Evolutionary conservation across 2,888 invertebrate species (phyloP).

Genomic region (Noctuana brunneofusca): DNA sequence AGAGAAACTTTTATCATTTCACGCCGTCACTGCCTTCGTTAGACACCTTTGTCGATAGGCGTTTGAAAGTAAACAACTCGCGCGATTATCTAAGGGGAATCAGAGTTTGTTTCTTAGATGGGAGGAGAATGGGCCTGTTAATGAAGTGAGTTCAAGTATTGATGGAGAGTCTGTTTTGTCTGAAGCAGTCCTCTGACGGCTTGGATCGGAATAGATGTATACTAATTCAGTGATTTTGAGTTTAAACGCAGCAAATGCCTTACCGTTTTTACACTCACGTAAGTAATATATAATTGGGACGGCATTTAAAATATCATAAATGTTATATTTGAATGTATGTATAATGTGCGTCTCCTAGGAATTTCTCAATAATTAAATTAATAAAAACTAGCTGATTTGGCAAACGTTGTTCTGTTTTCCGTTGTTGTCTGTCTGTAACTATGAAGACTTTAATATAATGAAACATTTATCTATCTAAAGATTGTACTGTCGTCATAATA

Average conservation of each 20-base stretch:
- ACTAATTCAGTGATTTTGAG: neutral
- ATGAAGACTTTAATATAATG: too few relatives aligned
- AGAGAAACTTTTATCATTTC: conserved; percentile 43
- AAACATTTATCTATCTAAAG: too few relatives aligned
- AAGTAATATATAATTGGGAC: too few relatives aligned
- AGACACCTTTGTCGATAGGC: conserved; percentile 34
- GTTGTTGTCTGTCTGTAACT: too few relatives aligned
- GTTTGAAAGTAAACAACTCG: conserved; percentile 32
- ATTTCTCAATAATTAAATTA: too few relatives aligned
- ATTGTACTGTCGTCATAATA: neutral
- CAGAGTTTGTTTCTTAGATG: conserved; percentile 9
- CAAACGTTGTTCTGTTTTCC: too few relatives aligned
- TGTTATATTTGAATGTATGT: too few relatives aligned
- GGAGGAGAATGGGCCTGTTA: neutral
- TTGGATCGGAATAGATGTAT: neutral
- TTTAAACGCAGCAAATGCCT: neutral
- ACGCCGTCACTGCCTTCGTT: conserved; percentile 33
- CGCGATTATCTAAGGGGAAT: conserved; percentile 19
- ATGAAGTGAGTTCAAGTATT: neutral
- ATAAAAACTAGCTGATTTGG: too few relatives aligned
- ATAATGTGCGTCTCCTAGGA: too few relatives aligned
- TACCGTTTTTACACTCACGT: too few relatives aligned
- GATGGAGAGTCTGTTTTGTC: neutral
- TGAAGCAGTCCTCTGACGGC: neutral
- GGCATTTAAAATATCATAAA: too few relatives aligned